phyloP scores from a whole-genome alignment of 2,888 invertebrate species.

The Lysandra coridon region DNA sequence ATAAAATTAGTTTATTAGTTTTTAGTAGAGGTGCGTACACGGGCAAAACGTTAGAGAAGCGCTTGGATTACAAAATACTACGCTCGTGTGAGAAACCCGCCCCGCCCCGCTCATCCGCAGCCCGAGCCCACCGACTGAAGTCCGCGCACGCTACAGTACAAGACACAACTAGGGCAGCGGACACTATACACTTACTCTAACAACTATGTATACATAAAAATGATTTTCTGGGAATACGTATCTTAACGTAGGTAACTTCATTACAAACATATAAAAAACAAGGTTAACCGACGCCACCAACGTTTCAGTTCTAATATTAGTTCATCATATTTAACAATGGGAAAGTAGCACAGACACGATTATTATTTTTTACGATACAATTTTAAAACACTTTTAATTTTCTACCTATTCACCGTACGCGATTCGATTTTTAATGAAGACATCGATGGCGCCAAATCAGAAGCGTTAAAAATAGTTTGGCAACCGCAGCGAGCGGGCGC shows the following conservation, averaged over 20 bases:
- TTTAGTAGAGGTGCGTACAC: conserved; percentile 8
- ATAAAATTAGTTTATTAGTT: background rate
- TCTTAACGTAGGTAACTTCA: conserved; percentile 33
- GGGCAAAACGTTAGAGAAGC: background rate
- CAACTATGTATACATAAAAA: conserved; percentile 33
- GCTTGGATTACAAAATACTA: background rate
- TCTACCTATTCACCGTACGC: background rate
- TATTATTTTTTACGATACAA: conserved; percentile 6
- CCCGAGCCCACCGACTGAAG: conserved; percentile 19
- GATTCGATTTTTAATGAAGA: background rate
- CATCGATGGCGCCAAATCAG: conserved; percentile 24
- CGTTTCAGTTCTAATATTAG: background rate
- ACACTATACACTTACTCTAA: conserved; percentile 35
- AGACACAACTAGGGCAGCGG: conserved; percentile 40
- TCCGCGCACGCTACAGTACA: conserved; percentile 34
- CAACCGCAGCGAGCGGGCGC: conserved; percentile 21
- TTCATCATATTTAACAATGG: background rate
- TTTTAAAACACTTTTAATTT: conserved; percentile 19
- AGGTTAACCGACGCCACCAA: conserved; percentile 26
- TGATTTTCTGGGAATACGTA: conserved; percentile 32
- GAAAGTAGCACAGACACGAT: background rate
- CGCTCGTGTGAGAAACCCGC: background rate
- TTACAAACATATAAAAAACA: conserved; percentile 32
- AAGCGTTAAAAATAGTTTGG: conserved; percentile 24
- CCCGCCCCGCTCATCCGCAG: conserved; percentile 14